Base-by-base conservation (phyloP, 2,888 invertebrate genomes). In the Meganola albula region DNA sequence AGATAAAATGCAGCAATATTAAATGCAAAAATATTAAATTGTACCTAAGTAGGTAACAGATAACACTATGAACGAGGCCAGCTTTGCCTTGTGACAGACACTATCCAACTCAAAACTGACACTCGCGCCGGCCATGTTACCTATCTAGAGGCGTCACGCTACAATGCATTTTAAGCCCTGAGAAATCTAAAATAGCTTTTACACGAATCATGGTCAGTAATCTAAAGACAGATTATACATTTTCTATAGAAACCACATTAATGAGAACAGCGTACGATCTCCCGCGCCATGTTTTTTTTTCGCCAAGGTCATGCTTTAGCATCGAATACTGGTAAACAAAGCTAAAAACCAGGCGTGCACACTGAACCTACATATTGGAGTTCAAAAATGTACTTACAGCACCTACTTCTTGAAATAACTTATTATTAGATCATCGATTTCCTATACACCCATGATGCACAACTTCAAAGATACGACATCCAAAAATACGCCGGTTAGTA, bases 201-300 rank as follows among this genome's bases (percentile, higher is more conserved):
- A 63, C 59, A 66, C 58, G 60, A 54, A 60, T 64, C 65, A 60
- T 65, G 73, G 77, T 75, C 71, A 67, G 72, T 74, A 73, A 52
- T 43, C 37, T 46, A 42, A 49, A 31, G 30, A 34, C 36, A 46
- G 39, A 40, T 43, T 41, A 40, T 43, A 48, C 44, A 55, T 58
- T 54, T 62, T 52, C 58, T 55, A 31, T 52, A 55, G 53, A 54
- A 64, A 56, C 51, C 51, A 53, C 63, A 62, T 65, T 52, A 69
- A 66, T 60, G 63, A 65, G 61, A 63, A 58, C 60, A 66, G 73
- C 71, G 72, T 74, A 74, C 71, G 71, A 74, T 79, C 73, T 63
- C 80, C 80, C 84, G 84, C 84, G 83, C 82, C 83, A 80, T 83
- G 82, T 83, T 82, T 74, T 35, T 80, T 76, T 79, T 76, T 67